phyloP scores from a whole-genome alignment of 2,113 vertebrate species.

The Hyaena hyaena region DNA sequence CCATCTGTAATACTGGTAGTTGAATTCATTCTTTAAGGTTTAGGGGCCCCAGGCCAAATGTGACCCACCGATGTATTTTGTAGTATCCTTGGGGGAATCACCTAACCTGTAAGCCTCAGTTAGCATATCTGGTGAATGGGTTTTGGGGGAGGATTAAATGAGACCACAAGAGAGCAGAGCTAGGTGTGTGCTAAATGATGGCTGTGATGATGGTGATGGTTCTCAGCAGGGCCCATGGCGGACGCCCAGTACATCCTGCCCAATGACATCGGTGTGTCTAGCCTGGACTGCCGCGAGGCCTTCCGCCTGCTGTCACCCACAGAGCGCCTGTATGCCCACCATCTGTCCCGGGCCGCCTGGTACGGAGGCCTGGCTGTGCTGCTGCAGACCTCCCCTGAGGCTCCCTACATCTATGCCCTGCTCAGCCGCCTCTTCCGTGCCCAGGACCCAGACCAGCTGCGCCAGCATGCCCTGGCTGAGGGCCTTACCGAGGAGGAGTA shows the following conservation, averaged over 20 bases:
- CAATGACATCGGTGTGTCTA: constrained; percentile 91
- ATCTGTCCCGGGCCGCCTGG: constrained; percentile 92
- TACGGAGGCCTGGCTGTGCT: constrained; percentile 93
- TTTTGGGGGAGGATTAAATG: not conserved
- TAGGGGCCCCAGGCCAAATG: not conserved
- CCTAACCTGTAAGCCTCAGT: not conserved
- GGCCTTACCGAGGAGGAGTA: constrained; percentile 92
- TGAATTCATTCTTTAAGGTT: not conserved
- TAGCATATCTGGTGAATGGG: not conserved
- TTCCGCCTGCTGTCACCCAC: constrained; percentile 90
- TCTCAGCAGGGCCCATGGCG: constrained; percentile 86
- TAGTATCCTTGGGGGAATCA: not conserved
- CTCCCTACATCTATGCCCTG: constrained; percentile 91
- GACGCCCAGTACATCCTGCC: constrained; percentile 95
- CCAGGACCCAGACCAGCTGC: constrained; percentile 88
- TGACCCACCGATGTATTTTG: not conserved
- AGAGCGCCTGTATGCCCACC: constrained; percentile 93
- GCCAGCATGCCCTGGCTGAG: constrained; percentile 85
- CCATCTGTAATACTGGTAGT: not conserved
- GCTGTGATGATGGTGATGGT: not conserved
- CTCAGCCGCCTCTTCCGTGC: constrained; percentile 91
- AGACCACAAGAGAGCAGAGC: not conserved
- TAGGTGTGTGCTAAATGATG: not conserved
- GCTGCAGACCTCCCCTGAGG: constrained; percentile 94
- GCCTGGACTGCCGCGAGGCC: constrained; percentile 91